Base-by-base conservation (phyloP, 2,797 vertebrate species). In the Emydoidea blandingii region DNA sequence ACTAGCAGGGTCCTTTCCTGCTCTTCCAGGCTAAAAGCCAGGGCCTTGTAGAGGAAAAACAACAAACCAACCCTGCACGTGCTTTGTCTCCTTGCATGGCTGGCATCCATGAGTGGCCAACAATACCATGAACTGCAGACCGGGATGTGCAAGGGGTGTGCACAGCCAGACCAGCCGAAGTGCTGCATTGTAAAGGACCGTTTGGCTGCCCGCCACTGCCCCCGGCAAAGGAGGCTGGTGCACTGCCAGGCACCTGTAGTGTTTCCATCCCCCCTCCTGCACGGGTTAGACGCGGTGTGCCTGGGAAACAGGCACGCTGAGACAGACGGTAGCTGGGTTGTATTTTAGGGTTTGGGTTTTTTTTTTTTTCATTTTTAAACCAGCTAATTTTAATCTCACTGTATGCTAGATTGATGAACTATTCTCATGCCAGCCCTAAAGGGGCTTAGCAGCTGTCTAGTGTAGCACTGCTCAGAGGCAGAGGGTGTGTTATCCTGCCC, bases 241-340 rank as follows among this genome's bases (percentile, higher is more conserved):
- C 31, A 21, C 10, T 21, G n/a, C 18, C 1, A 23, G 34, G 9
- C 34, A 37, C 14, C 8, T 72, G 65, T 23, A n/a, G 19, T 19
- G 34, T 37, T 37, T 2, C 16, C n/a, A 11, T 15, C 19, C 5
- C 59, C 1, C 3, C 0, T 0, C 86, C 34, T 3, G 53, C 81
- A 1, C 0, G n/a, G 53, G 44, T 44, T 8, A 91, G 85, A 34
- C 59, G 8, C 0, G 0, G 47, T 15, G 53, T 5, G 7, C 0
- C 0, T 0, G 1, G 1, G 6, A 72, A 78, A 62, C 93, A 89
- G 72, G 14, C 0, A 54, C 80, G 0, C n/a, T 2, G 29, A 62
- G 88, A 88, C 84, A 94, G 83, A 8, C 47, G 56, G 88, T 10
- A 2, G 74, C 93, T 95, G 90, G 49, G 90, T 89, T 53, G 52